Evolutionary conservation across 1,140 invertebrate species (phyloP).

Genomic region (Aphis gossypii): DNA sequence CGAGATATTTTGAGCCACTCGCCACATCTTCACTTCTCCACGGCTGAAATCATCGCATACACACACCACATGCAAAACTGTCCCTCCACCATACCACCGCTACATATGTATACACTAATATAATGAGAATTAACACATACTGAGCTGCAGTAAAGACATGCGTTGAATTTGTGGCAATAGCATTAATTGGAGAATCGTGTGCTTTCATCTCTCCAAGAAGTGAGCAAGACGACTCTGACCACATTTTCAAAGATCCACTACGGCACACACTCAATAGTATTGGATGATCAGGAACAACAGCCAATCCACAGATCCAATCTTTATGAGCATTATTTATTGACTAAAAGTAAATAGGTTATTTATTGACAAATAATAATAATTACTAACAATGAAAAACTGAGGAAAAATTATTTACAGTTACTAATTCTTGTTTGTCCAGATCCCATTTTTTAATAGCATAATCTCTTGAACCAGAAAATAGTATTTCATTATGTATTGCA

Average conservation of each 20-base stretch:
- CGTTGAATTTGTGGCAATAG: slow-evolving; percentile 76
- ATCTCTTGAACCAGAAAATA: slow-evolving; percentile 88
- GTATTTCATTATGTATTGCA: slow-evolving; percentile 70
- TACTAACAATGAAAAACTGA: neutral
- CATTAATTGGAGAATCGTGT: slow-evolving; percentile 78
- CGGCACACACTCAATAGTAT: slow-evolving; percentile 80
- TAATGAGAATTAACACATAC: slow-evolving; percentile 65
- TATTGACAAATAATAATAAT: neutral
- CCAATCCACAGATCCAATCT: slow-evolving; percentile 86
- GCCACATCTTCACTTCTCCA: slow-evolving; percentile 64
- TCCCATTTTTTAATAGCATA: slow-evolving; percentile 91
- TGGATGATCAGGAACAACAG: slow-evolving; percentile 70
- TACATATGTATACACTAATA: slow-evolving; percentile 50
- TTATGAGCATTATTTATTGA: slow-evolving; percentile 87
- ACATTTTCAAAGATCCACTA: slow-evolving; percentile 76
- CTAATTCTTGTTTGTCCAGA: slow-evolving; percentile 72
- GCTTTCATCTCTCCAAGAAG: slow-evolving; percentile 77
- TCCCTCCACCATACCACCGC: slow-evolving; percentile 36
- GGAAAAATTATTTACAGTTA: slow-evolving; percentile 67
- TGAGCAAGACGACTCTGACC: slow-evolving; percentile 73
- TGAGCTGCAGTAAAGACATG: slow-evolving; percentile 81
- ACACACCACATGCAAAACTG: slow-evolving; percentile 55
- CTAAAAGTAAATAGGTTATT: slow-evolving; percentile 65
- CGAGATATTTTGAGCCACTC: slow-evolving; percentile 57
- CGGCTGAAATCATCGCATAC: slow-evolving; percentile 62